Conservation (phyloP, 2,888 invertebrate species). For the Hydroisotoma schaefferi region DNA sequence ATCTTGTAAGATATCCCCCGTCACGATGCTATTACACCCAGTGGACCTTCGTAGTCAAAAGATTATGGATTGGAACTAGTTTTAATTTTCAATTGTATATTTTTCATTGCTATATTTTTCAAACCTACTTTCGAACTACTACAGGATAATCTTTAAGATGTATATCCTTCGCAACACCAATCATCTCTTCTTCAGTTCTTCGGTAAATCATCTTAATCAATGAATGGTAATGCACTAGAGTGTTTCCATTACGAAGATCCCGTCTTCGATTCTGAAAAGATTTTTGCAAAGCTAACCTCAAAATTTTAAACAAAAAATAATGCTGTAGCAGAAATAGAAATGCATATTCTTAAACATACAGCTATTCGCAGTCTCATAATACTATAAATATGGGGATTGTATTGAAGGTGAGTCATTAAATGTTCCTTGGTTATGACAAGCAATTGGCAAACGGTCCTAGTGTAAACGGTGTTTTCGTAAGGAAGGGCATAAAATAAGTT, state of each 20-base stretch:
- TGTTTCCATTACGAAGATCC: background rate
- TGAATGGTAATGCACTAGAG: background rate
- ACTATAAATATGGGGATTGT: constrained; percentile 29
- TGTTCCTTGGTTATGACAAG: constrained; percentile 36
- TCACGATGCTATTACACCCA: constrained; percentile 27
- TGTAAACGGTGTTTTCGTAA: constrained; percentile 38
- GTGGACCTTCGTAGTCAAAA: constrained; percentile 9
- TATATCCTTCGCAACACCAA: constrained; percentile 6
- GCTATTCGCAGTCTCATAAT: constrained; percentile 30
- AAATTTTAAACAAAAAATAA: background rate
- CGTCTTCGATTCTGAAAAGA: background rate
- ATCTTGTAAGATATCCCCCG: constrained; percentile 34
- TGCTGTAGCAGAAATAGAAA: background rate
- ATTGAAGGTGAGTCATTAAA: constrained; percentile 29
- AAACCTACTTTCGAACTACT: constrained; percentile 15
- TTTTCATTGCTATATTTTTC: background rate
- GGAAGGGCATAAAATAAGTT: constrained; percentile 39
- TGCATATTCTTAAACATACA: too few relatives aligned
- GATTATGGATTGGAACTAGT: too few relatives aligned
- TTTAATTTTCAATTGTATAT: constrained; percentile 1
- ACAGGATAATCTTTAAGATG: constrained; percentile 26
- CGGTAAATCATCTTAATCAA: background rate
- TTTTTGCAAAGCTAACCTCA: background rate
- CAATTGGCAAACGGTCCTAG: constrained; percentile 37
- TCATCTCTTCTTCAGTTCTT: background rate